Evolutionary conservation across 2,797 vertebrate species (phyloP).

Genomic region (Arctocebus calabarensis): DNA sequence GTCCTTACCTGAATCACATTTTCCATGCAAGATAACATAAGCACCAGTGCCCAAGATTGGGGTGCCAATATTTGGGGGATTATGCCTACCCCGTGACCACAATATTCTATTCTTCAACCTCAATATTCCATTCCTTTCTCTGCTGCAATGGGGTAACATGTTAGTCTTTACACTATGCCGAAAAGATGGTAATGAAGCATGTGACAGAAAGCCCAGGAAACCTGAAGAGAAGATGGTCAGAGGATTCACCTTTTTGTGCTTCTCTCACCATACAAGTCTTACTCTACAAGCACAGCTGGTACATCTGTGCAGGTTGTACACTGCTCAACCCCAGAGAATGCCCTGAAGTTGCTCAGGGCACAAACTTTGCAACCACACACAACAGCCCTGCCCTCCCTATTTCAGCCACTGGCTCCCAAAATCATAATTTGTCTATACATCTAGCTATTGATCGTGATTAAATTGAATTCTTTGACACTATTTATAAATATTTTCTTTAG

Average conservation of each 20-base stretch:
- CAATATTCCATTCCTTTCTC: not conserved
- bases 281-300: not conserved
- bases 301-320: not conserved
- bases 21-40: not conserved
- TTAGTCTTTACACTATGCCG: not conserved
- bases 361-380: not conserved
- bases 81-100: not conserved
- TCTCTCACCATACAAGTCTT: not conserved
- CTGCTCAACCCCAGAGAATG: not conserved
- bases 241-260: not conserved
- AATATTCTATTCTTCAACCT: not conserved
- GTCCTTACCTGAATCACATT: not conserved
- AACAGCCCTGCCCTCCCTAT: not conserved
- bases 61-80: not conserved
- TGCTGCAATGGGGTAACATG: not conserved
- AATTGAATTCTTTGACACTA: not conserved
- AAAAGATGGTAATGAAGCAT: not conserved
- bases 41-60: not conserved
- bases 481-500: not conserved
- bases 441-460: not conserved
- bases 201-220: not conserved
- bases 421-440: not conserved
- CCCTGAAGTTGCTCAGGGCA: not conserved
- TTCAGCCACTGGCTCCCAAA: not conserved
- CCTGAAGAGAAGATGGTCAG: not conserved